A percentile compares a stretch with the other conserved stretches of the same genome.
Conservation (phyloP, 2,113 vertebrate genomes). For the Mus pahari region DNA sequence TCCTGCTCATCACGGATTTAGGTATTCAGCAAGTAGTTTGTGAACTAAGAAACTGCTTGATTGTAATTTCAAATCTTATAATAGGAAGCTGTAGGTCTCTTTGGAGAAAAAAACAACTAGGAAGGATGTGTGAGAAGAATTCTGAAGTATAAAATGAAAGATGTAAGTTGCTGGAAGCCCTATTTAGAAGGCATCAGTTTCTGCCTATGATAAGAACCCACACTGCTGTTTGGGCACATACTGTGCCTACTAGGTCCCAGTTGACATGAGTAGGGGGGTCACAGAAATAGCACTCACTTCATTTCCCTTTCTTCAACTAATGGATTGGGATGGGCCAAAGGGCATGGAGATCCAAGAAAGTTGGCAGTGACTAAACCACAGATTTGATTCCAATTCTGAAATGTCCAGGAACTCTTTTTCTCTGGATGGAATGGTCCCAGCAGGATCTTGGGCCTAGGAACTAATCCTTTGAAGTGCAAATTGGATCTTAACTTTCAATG, state of each 20-base stretch:
- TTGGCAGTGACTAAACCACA: background rate
- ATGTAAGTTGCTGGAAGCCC: background rate
- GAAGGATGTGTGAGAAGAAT: background rate
- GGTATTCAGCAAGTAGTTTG: background rate
- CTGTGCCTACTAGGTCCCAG: background rate
- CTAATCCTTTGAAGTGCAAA: slow-evolving; percentile 67
- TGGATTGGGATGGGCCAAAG: background rate
- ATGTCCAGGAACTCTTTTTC: background rate
- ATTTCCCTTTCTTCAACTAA: background rate
- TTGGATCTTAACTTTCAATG: slow-evolving; percentile 58
- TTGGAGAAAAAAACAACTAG: background rate
- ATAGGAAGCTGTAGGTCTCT: background rate
- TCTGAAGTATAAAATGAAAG: background rate
- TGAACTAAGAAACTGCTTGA: slow-evolving; percentile 27
- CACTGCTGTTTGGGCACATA: background rate
- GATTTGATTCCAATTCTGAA: background rate
- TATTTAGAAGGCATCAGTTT: background rate
- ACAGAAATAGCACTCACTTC: background rate
- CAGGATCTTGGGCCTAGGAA: background rate
- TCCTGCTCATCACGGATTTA: background rate
- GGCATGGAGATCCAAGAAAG: background rate
- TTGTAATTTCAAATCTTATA: slow-evolving; percentile 16
- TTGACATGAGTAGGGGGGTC: rapidly evolving
- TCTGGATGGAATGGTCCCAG: background rate
- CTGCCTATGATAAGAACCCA: background rate